These are phyloP conservation scores for Sphaeramia orbicularis DNA, from an alignment of 2,797 vertebrate species.

Conservation along the genomic window DNA sequence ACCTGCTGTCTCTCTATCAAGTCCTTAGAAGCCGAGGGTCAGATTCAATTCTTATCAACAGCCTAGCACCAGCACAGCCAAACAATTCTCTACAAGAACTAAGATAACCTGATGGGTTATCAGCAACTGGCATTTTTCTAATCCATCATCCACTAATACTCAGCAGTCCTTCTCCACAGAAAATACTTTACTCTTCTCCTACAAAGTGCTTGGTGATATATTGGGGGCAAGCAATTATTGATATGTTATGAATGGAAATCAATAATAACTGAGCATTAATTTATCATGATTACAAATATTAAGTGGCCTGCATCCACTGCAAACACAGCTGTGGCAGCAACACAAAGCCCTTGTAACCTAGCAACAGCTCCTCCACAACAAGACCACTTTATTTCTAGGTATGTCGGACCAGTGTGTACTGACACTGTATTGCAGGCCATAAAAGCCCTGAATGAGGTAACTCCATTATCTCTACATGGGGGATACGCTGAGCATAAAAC, in stretches of 20 bases:
- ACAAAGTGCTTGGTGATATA: conserved; percentile 38
- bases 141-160: conserved; percentile 59
- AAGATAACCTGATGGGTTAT: conserved; percentile 53
- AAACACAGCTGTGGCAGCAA: conserved; percentile 76
- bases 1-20: conserved; percentile 58
- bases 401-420: conserved; percentile 67
- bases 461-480: conserved; percentile 31
- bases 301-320: conserved; percentile 70
- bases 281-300: conserved; percentile 77
- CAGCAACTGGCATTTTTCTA: conserved; percentile 47
- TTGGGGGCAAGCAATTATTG: conserved; percentile 54
- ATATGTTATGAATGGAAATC: conserved; percentile 74
- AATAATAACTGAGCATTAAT: conserved; percentile 70
- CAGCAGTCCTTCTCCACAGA: conserved; percentile 32
- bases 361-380: conserved; percentile 84
- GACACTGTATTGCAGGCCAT: conserved; percentile 61
- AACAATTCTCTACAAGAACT: conserved; percentile 38
- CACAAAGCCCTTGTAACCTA: conserved; percentile 82
- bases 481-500: conserved; percentile 8
- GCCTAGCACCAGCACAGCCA: conserved; percentile 33
- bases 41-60: conserved; percentile 55
- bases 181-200: conserved; percentile 29
- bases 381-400: conserved; percentile 82
- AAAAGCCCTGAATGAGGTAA: conserved; percentile 48
- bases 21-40: conserved; percentile 30